phyloP scores from a whole-genome alignment of 2,888 invertebrate genomes.

The Rhagium mordax region DNA sequence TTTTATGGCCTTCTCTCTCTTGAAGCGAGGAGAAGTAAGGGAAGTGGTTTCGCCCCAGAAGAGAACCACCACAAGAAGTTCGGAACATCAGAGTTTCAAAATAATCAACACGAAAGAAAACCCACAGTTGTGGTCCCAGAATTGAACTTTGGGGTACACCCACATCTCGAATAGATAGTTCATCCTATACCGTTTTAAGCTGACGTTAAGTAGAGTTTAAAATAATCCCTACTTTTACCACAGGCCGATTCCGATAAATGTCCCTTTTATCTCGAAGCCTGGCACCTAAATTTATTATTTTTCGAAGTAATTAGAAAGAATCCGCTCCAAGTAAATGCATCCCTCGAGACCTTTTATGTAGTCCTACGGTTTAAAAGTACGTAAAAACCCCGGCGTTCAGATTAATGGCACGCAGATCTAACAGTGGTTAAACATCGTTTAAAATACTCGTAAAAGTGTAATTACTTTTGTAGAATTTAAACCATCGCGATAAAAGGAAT shows the following conservation, averaged over 20 bases:
- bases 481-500: not conserved
- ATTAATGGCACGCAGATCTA: not conserved
- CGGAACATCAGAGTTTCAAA: too few relatives aligned
- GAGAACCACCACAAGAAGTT: too few relatives aligned
- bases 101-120: too few relatives aligned
- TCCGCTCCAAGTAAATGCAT: not conserved
- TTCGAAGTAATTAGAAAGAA: slow-evolving; percentile 3
- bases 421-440: not conserved
- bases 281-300: not conserved
- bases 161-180: too few relatives aligned
- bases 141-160: too few relatives aligned
- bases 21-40: too few relatives aligned
- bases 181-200: not conserved
- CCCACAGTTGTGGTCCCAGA: too few relatives aligned
- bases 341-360: slow-evolving; percentile 4
- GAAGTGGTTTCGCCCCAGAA: too few relatives aligned
- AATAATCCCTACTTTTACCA: too few relatives aligned
- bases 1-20: too few relatives aligned
- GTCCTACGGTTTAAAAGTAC: not conserved
- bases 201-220: too few relatives aligned
- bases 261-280: not conserved
- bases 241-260: not conserved
- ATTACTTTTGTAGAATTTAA: not conserved
- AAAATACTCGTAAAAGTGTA: not conserved
- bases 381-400: not conserved